phyloP scores from a whole-genome alignment of 1,140 invertebrate genomes.

The Penaeus vannamei region DNA sequence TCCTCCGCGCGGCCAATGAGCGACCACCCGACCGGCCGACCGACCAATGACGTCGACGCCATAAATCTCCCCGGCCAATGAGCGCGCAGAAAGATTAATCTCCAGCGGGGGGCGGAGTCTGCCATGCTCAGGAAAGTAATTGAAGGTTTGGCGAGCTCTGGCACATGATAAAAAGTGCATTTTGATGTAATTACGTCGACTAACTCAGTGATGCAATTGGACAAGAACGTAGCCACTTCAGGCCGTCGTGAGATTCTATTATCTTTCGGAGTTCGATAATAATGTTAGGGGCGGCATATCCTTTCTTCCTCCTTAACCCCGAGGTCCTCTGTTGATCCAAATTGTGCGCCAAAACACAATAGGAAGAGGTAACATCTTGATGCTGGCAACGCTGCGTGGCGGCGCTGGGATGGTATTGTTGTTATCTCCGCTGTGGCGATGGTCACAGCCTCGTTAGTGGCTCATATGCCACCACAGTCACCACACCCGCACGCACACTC shows the following conservation, averaged over 20 bases:
- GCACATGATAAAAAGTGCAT: conserved; percentile 55
- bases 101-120: not conserved
- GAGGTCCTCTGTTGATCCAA: too few species aligned
- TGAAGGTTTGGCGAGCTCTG: conserved; percentile 39
- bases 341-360: too few species aligned
- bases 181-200: conserved; percentile 41
- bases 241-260: conserved; percentile 41
- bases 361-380: too few species aligned
- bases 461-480: too few species aligned
- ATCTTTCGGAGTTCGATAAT: conserved; percentile 38
- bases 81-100: conserved; percentile 37
- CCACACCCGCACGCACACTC: too few species aligned
- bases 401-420: too few species aligned
- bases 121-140: conserved; percentile 27
- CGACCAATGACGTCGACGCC: not conserved
- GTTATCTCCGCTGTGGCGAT: too few species aligned
- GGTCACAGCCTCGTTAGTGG: too few species aligned
- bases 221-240: not conserved
- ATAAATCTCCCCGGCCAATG: conserved; percentile 48
- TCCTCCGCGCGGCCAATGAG: not conserved
- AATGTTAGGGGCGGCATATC: conserved; percentile 4
- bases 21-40: not conserved
- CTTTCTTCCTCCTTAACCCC: not conserved
- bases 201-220: conserved; percentile 49
- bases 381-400: too few species aligned